Evolutionary conservation across 2,797 vertebrate genomes (phyloP).

Genomic region (Podarcis lilfordi): DNA sequence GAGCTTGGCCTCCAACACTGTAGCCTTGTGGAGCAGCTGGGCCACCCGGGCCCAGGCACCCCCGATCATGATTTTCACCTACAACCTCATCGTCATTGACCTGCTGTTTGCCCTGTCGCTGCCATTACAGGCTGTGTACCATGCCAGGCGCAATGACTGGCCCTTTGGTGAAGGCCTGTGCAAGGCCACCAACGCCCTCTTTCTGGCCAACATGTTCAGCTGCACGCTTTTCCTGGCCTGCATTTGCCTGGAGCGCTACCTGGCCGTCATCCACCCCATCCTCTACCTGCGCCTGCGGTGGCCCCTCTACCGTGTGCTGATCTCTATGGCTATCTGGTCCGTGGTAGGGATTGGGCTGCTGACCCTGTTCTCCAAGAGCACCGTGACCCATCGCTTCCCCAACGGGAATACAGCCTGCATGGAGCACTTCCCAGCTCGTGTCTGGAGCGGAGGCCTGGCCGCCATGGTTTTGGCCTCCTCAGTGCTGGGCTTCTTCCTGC

Average conservation of each 20-base stretch:
- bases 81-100: slow-evolving; percentile 51
- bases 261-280: slow-evolving; percentile 52
- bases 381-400: slow-evolving; percentile 40
- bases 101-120: slow-evolving; percentile 50
- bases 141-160: slow-evolving; percentile 53
- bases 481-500: slow-evolving; percentile 48
- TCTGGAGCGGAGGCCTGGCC: slow-evolving; percentile 30
- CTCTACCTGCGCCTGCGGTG: slow-evolving; percentile 31
- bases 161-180: slow-evolving; percentile 51
- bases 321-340: slow-evolving; percentile 50
- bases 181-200: slow-evolving; percentile 51
- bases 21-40: slow-evolving; percentile 32
- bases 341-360: slow-evolving; percentile 35
- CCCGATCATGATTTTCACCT: slow-evolving; percentile 50
- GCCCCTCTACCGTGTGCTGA: slow-evolving; percentile 42
- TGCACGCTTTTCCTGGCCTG: slow-evolving; percentile 55
- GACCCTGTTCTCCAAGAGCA: slow-evolving; percentile 36
- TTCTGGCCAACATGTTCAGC: slow-evolving; percentile 60
- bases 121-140: slow-evolving; percentile 51
- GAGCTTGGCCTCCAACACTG: slow-evolving; percentile 25
- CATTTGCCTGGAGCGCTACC: slow-evolving; percentile 57
- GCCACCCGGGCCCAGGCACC: slow-evolving; percentile 16
- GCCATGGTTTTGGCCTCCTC: slow-evolving; percentile 34
- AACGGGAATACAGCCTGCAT: slow-evolving; percentile 54
- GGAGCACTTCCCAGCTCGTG: slow-evolving; percentile 52